Percentiles rank a stretch among this genome's conserved stretches.
phyloP scores from a whole-genome alignment of 2,113 vertebrate species.

The Zosterops borbonicus region DNA sequence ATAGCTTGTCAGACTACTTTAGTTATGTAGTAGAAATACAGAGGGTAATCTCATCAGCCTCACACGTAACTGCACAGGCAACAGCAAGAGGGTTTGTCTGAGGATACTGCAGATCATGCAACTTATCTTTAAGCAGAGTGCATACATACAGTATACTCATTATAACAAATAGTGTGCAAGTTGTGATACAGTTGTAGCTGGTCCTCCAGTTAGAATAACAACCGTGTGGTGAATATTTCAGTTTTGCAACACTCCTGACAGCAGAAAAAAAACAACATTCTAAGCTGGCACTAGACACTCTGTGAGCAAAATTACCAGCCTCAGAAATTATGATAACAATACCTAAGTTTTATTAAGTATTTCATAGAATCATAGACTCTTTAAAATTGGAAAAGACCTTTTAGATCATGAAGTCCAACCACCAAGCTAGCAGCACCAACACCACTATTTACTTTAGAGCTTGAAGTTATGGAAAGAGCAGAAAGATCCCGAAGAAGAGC shows the following conservation, averaged over 20 bases:
- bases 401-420: not conserved
- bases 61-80: not conserved
- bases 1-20: not conserved
- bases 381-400: not conserved
- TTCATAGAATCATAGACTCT: not conserved
- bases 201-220: not conserved
- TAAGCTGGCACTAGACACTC: not conserved
- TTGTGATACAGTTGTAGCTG: fast-evolving
- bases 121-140: not conserved
- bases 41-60: not conserved
- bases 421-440: not conserved
- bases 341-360: not conserved
- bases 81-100: not conserved
- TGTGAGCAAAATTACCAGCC: not conserved
- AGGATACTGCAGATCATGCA: not conserved
- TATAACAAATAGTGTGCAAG: not conserved
- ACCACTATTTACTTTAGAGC: not conserved
- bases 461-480: not conserved
- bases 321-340: fast-evolving
- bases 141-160: not conserved
- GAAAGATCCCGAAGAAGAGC: not conserved
- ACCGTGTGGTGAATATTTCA: not conserved
- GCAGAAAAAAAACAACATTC: not conserved
- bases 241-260: not conserved
- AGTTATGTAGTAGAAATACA: not conserved